Percentiles rank a stretch among this genome's conserved stretches.
Conservation (phyloP, 2,113 vertebrate genomes). For the Tretioscincus oriximinensis region DNA sequence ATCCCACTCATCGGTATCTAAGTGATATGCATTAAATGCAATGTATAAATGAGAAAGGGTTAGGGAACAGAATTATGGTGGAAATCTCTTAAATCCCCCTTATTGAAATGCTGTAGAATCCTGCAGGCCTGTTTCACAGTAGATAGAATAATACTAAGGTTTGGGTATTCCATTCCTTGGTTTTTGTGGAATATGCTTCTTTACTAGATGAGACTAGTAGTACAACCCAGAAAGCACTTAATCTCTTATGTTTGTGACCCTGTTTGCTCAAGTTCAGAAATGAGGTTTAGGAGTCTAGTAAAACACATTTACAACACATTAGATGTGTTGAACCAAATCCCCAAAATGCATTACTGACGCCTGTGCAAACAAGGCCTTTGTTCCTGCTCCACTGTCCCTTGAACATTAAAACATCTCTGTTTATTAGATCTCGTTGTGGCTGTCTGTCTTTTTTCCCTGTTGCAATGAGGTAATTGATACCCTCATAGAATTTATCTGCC, state of each 20-base stretch:
- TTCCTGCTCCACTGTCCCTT: background rate
- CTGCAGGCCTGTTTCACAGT: background rate
- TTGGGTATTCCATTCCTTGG: too few relatives aligned
- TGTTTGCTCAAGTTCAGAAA: too few relatives aligned
- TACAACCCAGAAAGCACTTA: too few relatives aligned
- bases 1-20: too few relatives aligned
- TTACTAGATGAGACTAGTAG: too few relatives aligned
- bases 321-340: too few relatives aligned
- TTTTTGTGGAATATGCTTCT: too few relatives aligned
- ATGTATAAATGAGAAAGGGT: background rate
- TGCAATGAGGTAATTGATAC: conserved; percentile 18
- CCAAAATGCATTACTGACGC: too few relatives aligned
- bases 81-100: background rate
- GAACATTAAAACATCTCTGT: background rate
- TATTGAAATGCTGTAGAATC: background rate
- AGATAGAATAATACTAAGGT: background rate
- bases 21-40: background rate
- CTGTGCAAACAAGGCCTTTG: background rate
- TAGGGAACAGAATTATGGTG: too few relatives aligned
- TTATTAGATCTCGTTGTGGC: background rate
- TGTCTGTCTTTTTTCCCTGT: conserved; percentile 4
- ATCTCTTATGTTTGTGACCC: too few relatives aligned
- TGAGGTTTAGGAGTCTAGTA: too few relatives aligned
- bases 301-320: too few relatives aligned
- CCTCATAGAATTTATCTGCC: conserved; percentile 3